Conservation (phyloP, 1,140 invertebrate species). For the Brachionus angularis region DNA sequence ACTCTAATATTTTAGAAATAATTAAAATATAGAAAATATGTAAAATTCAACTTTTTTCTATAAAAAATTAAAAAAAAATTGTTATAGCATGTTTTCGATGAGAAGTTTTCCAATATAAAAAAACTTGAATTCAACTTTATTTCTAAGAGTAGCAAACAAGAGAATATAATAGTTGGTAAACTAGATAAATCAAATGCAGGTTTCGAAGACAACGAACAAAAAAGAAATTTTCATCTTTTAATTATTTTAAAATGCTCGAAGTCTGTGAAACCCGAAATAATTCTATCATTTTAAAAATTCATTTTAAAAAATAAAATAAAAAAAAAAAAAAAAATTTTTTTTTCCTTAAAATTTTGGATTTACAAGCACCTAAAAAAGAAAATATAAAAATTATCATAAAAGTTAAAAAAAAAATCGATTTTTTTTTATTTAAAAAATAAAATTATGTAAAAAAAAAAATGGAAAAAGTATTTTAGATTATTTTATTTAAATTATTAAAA, state of each 20-base stretch:
- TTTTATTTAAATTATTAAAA: too few species aligned
- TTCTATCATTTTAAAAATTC: conserved; percentile 12
- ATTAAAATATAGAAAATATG: too few species aligned
- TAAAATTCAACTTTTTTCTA: too few species aligned
- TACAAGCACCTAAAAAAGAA: conserved; percentile 37
- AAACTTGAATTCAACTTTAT: too few species aligned
- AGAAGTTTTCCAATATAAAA: too few species aligned
- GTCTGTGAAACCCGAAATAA: conserved; percentile 34
- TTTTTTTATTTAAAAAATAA: conserved; percentile 7
- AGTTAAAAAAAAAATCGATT: conserved; percentile 43
- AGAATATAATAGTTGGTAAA: not conserved
- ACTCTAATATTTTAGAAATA: too few species aligned
- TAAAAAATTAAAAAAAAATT: too few species aligned
- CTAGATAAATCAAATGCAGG: conserved; percentile 38
- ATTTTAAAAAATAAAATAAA: not conserved
- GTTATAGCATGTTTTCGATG: too few species aligned
- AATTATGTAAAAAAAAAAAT: conserved; percentile 39
- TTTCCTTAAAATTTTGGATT: too few species aligned
- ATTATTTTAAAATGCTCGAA: conserved; percentile 18
- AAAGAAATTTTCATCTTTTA: not conserved
- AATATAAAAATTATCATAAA: conserved; percentile 40
- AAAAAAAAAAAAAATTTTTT: not conserved
- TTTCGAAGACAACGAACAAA: conserved; percentile 45
- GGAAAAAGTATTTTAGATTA: too few species aligned
- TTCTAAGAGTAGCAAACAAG: not conserved